Evolutionary conservation across 2,888 invertebrate species (phyloP).

Genomic region (Argynnis bischoffii): DNA sequence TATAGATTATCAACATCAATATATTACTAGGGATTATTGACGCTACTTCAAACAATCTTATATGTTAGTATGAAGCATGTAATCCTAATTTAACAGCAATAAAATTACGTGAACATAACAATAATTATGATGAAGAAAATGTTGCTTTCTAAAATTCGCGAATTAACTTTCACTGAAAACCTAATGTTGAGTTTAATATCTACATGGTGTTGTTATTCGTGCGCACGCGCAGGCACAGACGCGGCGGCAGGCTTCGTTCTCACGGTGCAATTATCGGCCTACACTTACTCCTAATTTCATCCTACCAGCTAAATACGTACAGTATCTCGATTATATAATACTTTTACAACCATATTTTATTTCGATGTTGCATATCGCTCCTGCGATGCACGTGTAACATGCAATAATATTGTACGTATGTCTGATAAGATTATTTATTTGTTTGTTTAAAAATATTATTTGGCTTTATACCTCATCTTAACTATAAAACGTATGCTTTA

Average conservation of each 20-base stretch:
- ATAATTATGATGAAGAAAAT: constrained; percentile 1
- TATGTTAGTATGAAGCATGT: too few species aligned
- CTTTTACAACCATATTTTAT: background rate
- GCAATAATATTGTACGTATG: too few species aligned
- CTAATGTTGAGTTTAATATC: constrained; percentile 13
- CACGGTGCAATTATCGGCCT: constrained; percentile 78
- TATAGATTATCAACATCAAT: too few species aligned
- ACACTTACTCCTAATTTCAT: constrained; percentile 74
- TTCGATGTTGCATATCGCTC: background rate
- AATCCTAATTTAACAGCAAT: too few species aligned
- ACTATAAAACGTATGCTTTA: too few species aligned
- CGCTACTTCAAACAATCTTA: too few species aligned
- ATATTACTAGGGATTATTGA: too few species aligned
- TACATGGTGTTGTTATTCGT: constrained; percentile 32
- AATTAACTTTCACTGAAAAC: constrained; percentile 26
- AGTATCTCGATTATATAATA: constrained; percentile 21
- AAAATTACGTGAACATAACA: background rate
- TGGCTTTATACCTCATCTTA: too few species aligned
- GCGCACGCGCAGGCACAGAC: constrained; percentile 42
- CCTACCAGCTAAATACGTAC: constrained; percentile 55
- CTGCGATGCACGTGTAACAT: background rate
- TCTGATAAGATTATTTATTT: too few species aligned
- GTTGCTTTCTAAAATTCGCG: constrained; percentile 21
- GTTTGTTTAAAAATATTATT: too few species aligned
- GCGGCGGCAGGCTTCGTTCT: constrained; percentile 53